Base-by-base conservation (phyloP, 1,140 invertebrate genomes). In the Drosophila repletoides region DNA sequence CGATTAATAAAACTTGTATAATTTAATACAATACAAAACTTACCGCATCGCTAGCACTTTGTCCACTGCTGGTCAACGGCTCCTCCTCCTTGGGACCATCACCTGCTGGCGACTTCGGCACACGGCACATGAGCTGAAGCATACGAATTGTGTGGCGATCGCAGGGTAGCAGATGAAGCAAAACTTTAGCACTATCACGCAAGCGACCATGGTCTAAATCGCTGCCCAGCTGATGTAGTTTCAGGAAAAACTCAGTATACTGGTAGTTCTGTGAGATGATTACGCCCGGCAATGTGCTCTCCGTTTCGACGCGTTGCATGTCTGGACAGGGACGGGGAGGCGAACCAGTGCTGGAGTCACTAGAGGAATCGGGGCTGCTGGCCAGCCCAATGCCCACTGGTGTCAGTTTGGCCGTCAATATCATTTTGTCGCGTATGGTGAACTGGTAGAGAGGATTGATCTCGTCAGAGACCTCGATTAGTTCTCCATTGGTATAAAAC, bases 111-210 rank as follows among this genome's bases (percentile, higher is more conserved):
- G 68, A 34, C 36, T 77, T 86, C 4, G 79, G 79, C 9, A 89
- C 69, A 5, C 79, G 79, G 33, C 93, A 94, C 59, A 93, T 86
- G 48, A 91, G 91, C 59, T 93, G 92, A 36, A 96, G 91, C 88
- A 93, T 92, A 60, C 93, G 92, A 31, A 95, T 93, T 3, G 95
- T 96, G 34, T 93, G 91, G n/a, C 91, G 93, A 92, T 98, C 97
- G 61, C 96, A 94, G 36, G 98, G 97, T 90, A 98, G 95, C 31
- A 98, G 91, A 90, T 97, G 95, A n/a, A 98, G 92, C 15, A 99
- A 91, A 53, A 94, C 92, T 75, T 97, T 93, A 2, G 96, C 96
- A 51, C 95, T 95, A 86, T 99, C 97, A 34, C 96, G 93, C 46
- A 99, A 91, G 31, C 94, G 94, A 10, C 94, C 92, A 77, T 97